Evolutionary conservation across 2,797 vertebrate genomes (phyloP), one percentile per base, ranked within the genome.

Genomic region (Melanotaenia boesemani): DNA sequence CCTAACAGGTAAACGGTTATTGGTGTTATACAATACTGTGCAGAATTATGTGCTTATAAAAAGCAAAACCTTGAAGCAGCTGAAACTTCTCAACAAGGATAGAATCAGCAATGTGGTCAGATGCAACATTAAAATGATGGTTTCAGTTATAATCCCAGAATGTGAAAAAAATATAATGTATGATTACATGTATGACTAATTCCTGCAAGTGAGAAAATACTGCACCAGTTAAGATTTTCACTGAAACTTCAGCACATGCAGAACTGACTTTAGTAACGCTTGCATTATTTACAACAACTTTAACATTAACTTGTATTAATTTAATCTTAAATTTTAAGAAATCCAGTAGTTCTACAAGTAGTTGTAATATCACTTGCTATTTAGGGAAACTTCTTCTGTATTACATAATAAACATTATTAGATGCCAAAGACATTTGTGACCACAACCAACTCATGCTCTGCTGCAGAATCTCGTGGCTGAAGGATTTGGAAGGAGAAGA

Each of bases 401-500:
- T 26, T 55, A 28, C 46, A 64, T 46, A 3, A 32, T 16, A 18
- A 3, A 12, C 20, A 15, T 76, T 32, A 48, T 59, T 44, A 5
- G 11, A 63, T 44, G 26, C 30, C 39, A 32, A 11, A 50, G n/a
- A 48, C 55, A 72, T 36, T 20, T 59, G 16, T 61, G 39, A 64
- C 18, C 37, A 63, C 41, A 26, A 34, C 39, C 44, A 67, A 44
- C 57, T 39, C 50, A 52, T n/a, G 6, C 24, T 26, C 34, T 57
- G 39, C 50, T 22, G 3, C 26, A 72, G 37, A 26, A 37, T 48
- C 32, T 72, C 52, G 16, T 30, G 9, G 16, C 65, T 63, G 66
- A 79, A 60, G 56, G 70, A 65, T 62, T 67, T 73, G 77, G 24
- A 22, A 48, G 13, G 63, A 63, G 26, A 52, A 37, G 48, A 63